Conservation (phyloP, 2,113 vertebrate species). For the Rhizomys pruinosus region DNA sequence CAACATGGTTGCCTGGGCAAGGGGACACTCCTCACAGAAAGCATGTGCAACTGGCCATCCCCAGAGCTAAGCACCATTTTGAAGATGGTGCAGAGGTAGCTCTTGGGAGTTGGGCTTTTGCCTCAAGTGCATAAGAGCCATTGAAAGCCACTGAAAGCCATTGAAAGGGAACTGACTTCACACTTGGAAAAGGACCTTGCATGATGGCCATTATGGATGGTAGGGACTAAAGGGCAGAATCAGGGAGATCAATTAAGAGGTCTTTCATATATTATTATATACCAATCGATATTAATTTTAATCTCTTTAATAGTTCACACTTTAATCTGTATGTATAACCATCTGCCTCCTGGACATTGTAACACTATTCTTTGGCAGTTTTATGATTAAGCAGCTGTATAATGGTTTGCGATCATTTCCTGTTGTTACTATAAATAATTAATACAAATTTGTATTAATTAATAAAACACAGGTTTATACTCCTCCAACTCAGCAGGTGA, state of each 20-base stretch:
- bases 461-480: not conserved
- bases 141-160: not conserved
- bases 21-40: not conserved
- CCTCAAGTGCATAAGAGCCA: not conserved
- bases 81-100: not conserved
- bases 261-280: not conserved
- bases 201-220: not conserved
- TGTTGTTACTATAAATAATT: not conserved
- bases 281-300: not conserved
- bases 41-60: not conserved
- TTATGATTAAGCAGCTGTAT: not conserved
- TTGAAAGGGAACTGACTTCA: not conserved
- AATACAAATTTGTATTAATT: not conserved
- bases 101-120: not conserved
- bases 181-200: not conserved
- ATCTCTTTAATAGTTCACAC: not conserved
- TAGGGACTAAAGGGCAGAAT: not conserved
- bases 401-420: not conserved
- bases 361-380: not conserved
- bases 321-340: not conserved
- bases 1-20: fast-evolving
- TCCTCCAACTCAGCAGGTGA: not conserved
- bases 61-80: not conserved
- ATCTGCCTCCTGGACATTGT: not conserved
- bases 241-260: not conserved